These are phyloP conservation scores for Philypnodon macrostomus DNA, from an alignment of 2,797 vertebrate genomes.

Conservation along the genomic window DNA sequence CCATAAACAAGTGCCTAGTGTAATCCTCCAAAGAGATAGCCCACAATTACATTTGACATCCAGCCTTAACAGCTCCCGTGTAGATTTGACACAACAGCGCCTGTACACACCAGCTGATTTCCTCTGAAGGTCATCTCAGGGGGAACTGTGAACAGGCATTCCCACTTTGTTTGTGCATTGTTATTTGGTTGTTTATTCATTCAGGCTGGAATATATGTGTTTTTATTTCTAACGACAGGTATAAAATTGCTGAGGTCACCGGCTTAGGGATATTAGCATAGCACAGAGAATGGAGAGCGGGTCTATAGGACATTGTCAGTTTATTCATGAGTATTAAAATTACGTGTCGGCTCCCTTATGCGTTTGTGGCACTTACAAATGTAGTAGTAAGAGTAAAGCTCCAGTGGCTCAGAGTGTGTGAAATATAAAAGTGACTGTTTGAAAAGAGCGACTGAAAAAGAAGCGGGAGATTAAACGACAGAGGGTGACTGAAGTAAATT, in stretches of 20 bases:
- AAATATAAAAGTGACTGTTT: constrained; percentile 23
- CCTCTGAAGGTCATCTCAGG: constrained; percentile 19
- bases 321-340: constrained; percentile 14
- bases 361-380: constrained; percentile 6
- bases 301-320: constrained; percentile 8
- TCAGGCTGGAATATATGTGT: constrained; percentile 9
- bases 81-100: constrained; percentile 8
- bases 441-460: constrained; percentile 17
- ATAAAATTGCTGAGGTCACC: constrained; percentile 1
- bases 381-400: constrained; percentile 5
- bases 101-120: constrained; percentile 9
- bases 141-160: constrained; percentile 2
- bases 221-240: constrained; percentile 14
- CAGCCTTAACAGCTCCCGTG: background rate
- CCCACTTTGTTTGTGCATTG: constrained; percentile 6
- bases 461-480: constrained; percentile 25
- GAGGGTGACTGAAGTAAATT: constrained; percentile 26
- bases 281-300: constrained; percentile 5
- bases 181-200: constrained; percentile 9
- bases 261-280: background rate
- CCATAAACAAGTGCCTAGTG: constrained; percentile 4
- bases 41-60: constrained; percentile 14
- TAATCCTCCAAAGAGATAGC: constrained; percentile 9
- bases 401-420: constrained; percentile 1
- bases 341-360: background rate